Evolutionary conservation across 2,888 invertebrate species (phyloP).

Genomic region (Crepidodera aurea): DNA sequence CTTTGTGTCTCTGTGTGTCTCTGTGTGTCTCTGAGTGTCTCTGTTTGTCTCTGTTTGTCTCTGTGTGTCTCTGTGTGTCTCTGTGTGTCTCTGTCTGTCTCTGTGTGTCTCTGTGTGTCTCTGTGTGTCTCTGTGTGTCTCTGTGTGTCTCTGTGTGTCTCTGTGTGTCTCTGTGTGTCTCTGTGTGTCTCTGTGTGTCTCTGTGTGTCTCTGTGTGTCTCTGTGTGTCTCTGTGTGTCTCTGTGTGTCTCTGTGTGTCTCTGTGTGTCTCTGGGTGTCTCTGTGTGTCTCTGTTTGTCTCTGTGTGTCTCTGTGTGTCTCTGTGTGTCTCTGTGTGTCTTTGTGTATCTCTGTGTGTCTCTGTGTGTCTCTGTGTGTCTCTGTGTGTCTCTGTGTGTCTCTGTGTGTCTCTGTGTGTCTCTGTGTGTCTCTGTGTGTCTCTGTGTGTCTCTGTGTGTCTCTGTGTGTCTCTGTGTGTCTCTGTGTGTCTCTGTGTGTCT

Average conservation of each 20-base stretch:
- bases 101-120: not conserved
- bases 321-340: not conserved
- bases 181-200: not conserved
- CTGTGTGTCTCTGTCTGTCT: not conserved
- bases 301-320: not conserved
- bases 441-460: not conserved
- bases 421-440: not conserved
- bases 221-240: not conserved
- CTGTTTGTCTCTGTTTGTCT: too few species aligned
- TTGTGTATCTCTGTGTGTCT: too few species aligned
- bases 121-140: not conserved
- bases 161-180: not conserved
- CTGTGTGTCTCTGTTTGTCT: too few species aligned
- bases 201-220: not conserved
- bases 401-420: not conserved
- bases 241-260: not conserved
- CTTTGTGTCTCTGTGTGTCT: too few species aligned
- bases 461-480: not conserved
- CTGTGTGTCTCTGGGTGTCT: too few species aligned
- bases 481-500: not conserved
- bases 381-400: not conserved
- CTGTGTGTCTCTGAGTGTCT: too few species aligned
- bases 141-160: not conserved
- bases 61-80: not conserved
- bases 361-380: not conserved